Evolutionary conservation across 2,888 invertebrate genomes (phyloP), one percentile per base, ranked within the genome.

Genomic region (Lepidocyrtoides sp.): DNA sequence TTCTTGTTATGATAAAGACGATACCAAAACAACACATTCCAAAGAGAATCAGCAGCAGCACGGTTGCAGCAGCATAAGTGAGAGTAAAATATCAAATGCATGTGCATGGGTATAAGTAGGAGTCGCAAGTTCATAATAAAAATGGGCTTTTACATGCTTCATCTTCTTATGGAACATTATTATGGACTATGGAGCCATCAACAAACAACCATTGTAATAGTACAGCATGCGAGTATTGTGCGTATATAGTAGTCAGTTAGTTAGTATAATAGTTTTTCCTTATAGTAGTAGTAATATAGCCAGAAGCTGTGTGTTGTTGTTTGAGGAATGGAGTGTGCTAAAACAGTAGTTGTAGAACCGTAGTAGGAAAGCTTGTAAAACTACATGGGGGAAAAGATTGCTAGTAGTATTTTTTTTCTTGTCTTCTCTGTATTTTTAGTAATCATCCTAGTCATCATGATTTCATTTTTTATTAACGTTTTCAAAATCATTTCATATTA

Each of bases 111-210:
- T n/a, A n/a, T n/a, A n/a, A n/a, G n/a, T n/a, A n/a, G n/a, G n/a
- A n/a, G n/a, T n/a, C n/a, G n/a, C n/a, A n/a, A n/a, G n/a, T n/a
- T n/a, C n/a, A n/a, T n/a, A n/a, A n/a, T n/a, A n/a, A 29, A 89
- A 54, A 77, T 29, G 82, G 72, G 36, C 82, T 89, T 81, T 82
- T 69, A 81, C 57, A 82, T 41, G 87, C 51, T 82, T 89, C 82
- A 82, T 89, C 82, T 54, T 89, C 44, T 84, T 20, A 69, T 84
- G 86, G 88, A 87, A 87, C 82, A 89, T 89, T 81, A 89, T 89
- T 89, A 82, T 82, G 88, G 81, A 82, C 77, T 69, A 20, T 44
- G 44, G 26, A 41, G 54, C 51, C 48, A 57, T 84, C 84, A 69
- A 26, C 84, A 69, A 75, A 79, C 54, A 79, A 20, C 51, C 57